These are phyloP conservation scores for Quadroppia sp. DNA, from an alignment of 2,888 invertebrate genomes.

Conservation along the genomic window DNA sequence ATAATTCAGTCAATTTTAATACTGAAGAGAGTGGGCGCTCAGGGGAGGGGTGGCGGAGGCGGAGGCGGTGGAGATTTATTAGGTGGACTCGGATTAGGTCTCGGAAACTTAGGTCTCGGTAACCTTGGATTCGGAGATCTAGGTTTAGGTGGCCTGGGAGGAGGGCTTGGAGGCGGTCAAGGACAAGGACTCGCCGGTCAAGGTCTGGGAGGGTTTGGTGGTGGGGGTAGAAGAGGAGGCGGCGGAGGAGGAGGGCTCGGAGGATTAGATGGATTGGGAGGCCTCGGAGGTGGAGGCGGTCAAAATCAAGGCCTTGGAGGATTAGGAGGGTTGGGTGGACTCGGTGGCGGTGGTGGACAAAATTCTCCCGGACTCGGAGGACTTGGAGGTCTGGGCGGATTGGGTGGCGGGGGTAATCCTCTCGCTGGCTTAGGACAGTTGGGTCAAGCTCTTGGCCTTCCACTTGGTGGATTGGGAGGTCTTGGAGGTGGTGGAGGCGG, in stretches of 20 bases:
- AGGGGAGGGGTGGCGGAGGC: conserved; percentile 40
- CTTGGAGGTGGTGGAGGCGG: background rate
- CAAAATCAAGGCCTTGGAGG: conserved; percentile 26
- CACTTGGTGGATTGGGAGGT: background rate
- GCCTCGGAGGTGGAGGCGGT: background rate
- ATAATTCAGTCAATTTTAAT: background rate
- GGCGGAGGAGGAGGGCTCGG: conserved; percentile 14
- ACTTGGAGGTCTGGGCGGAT: conserved; percentile 3
- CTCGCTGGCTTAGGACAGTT: background rate
- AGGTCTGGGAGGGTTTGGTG: conserved; percentile 36
- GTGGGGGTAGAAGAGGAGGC: background rate
- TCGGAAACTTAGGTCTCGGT: conserved; percentile 40
- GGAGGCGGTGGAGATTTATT: conserved; percentile 34
- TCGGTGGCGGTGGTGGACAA: conserved; percentile 16
- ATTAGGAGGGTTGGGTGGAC: conserved; percentile 4
- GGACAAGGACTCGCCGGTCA: conserved; percentile 32
- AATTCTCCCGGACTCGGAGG: background rate
- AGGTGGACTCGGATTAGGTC: conserved; percentile 38
- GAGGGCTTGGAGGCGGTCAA: background rate
- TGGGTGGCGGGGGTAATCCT: background rate
- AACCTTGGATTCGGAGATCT: conserved; percentile 37
- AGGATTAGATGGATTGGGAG: conserved; percentile 27
- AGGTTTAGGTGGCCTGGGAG: conserved; percentile 1
- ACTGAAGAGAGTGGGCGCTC: conserved; percentile 5
- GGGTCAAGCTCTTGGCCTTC: background rate